phyloP scores from a whole-genome alignment of 2,113 vertebrate species.

The Spea bombifrons region DNA sequence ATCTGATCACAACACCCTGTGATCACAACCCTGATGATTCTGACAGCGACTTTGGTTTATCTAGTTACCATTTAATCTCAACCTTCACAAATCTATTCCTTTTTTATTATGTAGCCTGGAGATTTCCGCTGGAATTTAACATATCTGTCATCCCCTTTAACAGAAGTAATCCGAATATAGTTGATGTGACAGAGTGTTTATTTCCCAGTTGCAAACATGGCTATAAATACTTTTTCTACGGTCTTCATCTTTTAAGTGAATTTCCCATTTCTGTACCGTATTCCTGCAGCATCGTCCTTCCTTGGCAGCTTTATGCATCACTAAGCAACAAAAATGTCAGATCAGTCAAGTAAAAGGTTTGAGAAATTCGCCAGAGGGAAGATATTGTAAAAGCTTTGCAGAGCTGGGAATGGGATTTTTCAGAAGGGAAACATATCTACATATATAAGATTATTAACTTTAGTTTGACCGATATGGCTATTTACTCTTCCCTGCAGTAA shows the following conservation, averaged over 20 bases:
- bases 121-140: not conserved
- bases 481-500: no score
- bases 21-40: no score
- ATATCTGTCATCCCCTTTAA: not conserved
- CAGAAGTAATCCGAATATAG: not conserved
- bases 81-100: not conserved
- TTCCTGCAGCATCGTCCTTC: not conserved
- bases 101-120: not conserved
- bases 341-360: slow-evolving; percentile 11
- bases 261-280: not conserved
- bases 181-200: not conserved
- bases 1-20: no score
- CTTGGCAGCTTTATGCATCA: slow-evolving; percentile 1
- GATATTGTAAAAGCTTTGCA: slow-evolving; percentile 13
- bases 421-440: no score
- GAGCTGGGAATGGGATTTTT: not conserved
- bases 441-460: no score
- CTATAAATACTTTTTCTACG: not conserved
- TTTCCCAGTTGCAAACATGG: not conserved
- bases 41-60: no score
- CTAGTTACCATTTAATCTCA: no score
- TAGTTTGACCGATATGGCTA: no score
- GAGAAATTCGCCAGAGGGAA: not conserved
- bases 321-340: slow-evolving; percentile 21
- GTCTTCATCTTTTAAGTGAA: not conserved